Base-by-base conservation (phyloP, 2,797 vertebrate species). In the Coregonus ussuriensis region DNA sequence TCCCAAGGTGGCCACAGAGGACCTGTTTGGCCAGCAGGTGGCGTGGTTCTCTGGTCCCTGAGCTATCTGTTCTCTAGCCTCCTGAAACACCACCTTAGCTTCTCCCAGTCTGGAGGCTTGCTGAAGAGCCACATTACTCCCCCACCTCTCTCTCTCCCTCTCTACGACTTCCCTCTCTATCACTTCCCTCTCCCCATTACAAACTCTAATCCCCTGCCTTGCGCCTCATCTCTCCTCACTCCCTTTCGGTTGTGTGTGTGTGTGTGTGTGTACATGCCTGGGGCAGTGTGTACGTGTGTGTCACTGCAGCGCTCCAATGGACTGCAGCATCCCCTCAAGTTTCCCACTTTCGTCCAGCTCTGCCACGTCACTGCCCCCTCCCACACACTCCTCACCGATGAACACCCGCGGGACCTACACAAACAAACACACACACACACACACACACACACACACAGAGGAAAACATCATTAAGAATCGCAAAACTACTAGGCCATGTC, bases 331-430 rank as follows among this genome's bases (percentile, higher is more conserved):
- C 0, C 6, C 56, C 74, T 93, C 33, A 79, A 97, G 93, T 79
- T 96, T 79, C 1, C 96, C 95, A 0, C 70, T 93, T 33, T 69
- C 21, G 0, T 96, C 82, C 85, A 97, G 83, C 0, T 63, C 75
- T 0, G 70, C 73, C 5, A 97, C 92, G 0, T 97, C 95, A 15
- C 80, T 93, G 82, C 93, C 96, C 0, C 97, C 96, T 16, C 96
- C 96, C 3, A 97, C 87, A 71, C 96, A 96, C 11, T 93, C 83
- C 80, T 94, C 89, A 0, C 96, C 97, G 0, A 97, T 91, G 83
- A 96, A 97, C 78, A 97, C 93, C 3, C 96, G 92, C 0, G 96
- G 96, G 7, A 98, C 96, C 96, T 97, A 33, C 67, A 47, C 35
- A 77, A 18, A 72, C 54, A 75, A 51, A 9, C 68, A 63, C 29